Conservation (phyloP, 1,140 invertebrate species). For the Drosophila nebulosa region DNA sequence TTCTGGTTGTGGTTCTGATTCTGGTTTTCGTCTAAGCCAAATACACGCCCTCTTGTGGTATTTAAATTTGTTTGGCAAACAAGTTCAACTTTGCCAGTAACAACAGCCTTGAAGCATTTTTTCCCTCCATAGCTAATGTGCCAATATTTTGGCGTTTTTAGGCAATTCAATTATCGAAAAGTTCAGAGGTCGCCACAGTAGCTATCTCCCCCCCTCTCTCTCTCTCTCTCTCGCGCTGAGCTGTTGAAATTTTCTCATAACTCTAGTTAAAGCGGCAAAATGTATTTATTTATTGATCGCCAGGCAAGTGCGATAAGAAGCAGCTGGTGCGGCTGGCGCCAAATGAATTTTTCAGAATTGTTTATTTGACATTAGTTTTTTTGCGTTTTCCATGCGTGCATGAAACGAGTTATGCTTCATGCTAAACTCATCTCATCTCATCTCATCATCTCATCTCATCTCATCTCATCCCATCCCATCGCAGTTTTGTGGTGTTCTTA, state of each 20-base stretch:
- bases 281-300: slow-evolving; percentile 37
- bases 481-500: no score
- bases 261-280: slow-evolving; percentile 45
- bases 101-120: not conserved
- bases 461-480: no score
- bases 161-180: slow-evolving; percentile 43
- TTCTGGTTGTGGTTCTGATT: slow-evolving; percentile 6
- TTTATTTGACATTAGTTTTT: slow-evolving; percentile 47
- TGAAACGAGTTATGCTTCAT: slow-evolving; percentile 30
- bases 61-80: slow-evolving; percentile 10
- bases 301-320: slow-evolving; percentile 6
- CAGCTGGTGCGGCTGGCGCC: slow-evolving; percentile 26
- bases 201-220: slow-evolving; percentile 7
- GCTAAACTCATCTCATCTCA: no score
- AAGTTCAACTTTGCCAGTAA: not conserved
- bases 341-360: slow-evolving; percentile 54
- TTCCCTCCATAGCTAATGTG: not conserved
- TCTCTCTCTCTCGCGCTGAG: not conserved
- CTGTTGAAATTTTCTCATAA: slow-evolving; percentile 44
- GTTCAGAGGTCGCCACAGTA: slow-evolving; percentile 49
- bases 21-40: not conserved
- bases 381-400: not conserved
- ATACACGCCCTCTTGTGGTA: slow-evolving; percentile 1
- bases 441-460: no score
- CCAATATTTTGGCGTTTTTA: slow-evolving; percentile 7